Evolutionary conservation across 2,888 invertebrate genomes (phyloP).

Genomic region (Trissolcus brochymenae): DNA sequence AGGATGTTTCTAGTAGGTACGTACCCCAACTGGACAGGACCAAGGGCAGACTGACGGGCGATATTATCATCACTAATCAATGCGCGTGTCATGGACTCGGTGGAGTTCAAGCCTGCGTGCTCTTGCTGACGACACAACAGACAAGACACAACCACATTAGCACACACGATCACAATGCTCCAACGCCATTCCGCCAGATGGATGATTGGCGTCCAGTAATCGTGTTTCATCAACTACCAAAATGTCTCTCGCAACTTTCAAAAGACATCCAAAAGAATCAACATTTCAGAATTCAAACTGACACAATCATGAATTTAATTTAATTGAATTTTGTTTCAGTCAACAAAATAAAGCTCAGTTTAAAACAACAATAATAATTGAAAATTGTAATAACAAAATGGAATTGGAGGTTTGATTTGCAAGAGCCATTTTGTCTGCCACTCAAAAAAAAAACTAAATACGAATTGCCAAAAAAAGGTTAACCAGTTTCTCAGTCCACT

Average conservation of each 20-base stretch:
- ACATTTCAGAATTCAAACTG: neutral
- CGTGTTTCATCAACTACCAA: conserved; percentile 63
- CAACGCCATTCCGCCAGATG: conserved; percentile 67
- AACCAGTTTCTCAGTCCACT: conserved; percentile 60
- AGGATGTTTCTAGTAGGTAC: conserved; percentile 79
- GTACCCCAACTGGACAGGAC: conserved; percentile 97
- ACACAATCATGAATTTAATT: neutral
- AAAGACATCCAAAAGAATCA: conserved; percentile 47
- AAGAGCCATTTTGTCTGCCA: conserved; percentile 30
- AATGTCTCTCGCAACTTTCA: conserved; percentile 58
- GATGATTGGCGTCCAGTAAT: conserved; percentile 63
- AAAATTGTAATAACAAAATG: too few relatives aligned
- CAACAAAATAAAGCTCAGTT: too few relatives aligned
- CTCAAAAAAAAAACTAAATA: conserved; percentile 63
- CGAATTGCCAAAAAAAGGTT: conserved; percentile 69
- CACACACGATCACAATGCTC: conserved; percentile 73
- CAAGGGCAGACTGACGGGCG: conserved; percentile 89
- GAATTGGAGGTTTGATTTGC: neutral
- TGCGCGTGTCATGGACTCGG: conserved; percentile 96
- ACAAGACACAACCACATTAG: conserved; percentile 79
- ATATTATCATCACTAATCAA: conserved; percentile 93
- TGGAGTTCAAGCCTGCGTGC: conserved; percentile 91
- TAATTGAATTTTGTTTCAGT: too few relatives aligned
- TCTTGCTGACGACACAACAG: conserved; percentile 89
- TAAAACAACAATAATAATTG: too few relatives aligned